Evolutionary conservation across 2,888 invertebrate species (phyloP).

Genomic region (Eupithecia vulgata): DNA sequence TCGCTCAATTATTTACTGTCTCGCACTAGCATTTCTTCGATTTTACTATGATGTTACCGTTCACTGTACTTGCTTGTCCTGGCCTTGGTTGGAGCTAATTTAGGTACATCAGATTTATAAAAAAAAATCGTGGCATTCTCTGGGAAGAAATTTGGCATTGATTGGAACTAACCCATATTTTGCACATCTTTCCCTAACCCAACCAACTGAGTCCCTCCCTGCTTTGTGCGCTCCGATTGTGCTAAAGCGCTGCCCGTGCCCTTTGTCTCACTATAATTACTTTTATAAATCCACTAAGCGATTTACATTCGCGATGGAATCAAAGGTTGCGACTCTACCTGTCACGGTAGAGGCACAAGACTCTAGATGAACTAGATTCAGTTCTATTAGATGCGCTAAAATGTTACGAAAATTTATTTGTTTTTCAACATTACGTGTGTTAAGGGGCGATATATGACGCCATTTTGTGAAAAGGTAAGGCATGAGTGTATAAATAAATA

Average conservation of each 20-base stretch:
- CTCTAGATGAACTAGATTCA: not conserved
- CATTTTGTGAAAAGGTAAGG: too few relatives aligned
- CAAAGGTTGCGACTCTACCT: slow-evolving; percentile 68
- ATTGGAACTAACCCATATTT: not conserved
- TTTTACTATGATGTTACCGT: too few relatives aligned
- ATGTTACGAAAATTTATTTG: not conserved
- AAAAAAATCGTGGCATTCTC: too few relatives aligned
- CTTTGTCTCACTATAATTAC: slow-evolving; percentile 73
- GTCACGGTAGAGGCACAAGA: slow-evolving; percentile 55
- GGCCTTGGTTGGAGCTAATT: too few relatives aligned
- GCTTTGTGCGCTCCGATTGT: slow-evolving; percentile 38
- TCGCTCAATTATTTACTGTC: too few relatives aligned
- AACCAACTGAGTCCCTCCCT: not conserved
- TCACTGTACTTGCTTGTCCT: too few relatives aligned
- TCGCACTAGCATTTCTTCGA: too few relatives aligned
- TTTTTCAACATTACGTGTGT: too few relatives aligned
- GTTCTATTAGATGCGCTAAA: not conserved
- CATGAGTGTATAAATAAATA: too few relatives aligned
- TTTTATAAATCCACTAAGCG: slow-evolving; percentile 72
- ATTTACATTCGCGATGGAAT: slow-evolving; percentile 69
- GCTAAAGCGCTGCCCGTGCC: slow-evolving; percentile 58
- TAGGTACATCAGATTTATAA: too few relatives aligned
- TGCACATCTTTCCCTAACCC: not conserved
- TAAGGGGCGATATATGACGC: too few relatives aligned
- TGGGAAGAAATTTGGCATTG: too few relatives aligned